Conservation (phyloP, 30 jellyfish, hydroid and myxozoan species). For the Catostylus mosaicus region DNA sequence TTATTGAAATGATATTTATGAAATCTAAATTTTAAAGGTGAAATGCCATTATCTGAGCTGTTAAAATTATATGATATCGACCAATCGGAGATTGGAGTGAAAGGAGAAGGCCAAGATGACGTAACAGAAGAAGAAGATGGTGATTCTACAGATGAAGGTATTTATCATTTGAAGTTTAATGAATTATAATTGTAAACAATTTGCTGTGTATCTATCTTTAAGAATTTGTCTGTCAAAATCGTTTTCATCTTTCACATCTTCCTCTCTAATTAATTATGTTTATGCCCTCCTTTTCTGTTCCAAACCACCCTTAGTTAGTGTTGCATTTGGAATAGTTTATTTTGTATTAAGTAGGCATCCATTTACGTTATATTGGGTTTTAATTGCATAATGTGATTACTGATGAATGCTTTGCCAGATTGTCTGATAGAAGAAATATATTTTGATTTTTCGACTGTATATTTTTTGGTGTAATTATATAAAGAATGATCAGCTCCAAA, state of each 20-base stretch:
- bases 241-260: background rate
- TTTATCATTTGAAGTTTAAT: background rate
- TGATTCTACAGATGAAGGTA: slow-evolving; percentile 28
- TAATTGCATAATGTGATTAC: no score
- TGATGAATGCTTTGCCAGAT: no score
- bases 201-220: no score
- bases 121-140: slow-evolving; percentile 36
- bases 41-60: slow-evolving; percentile 86
- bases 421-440: no score
- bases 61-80: slow-evolving; percentile 81
- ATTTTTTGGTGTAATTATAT: no score
- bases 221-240: no score
- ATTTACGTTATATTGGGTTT: no score
- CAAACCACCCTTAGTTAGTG: background rate
- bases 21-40: slow-evolving; percentile 75
- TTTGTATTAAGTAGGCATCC: no score
- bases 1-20: no score
- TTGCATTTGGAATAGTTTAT: background rate
- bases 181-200: no score
- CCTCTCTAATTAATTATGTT: background rate
- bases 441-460: no score
- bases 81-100: slow-evolving; percentile 57
- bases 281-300: background rate
- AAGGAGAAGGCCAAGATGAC: slow-evolving; percentile 33
- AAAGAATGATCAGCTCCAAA: no score